Conservation (phyloP, 2,797 vertebrate species). For the Triplophysa bombifrons region DNA sequence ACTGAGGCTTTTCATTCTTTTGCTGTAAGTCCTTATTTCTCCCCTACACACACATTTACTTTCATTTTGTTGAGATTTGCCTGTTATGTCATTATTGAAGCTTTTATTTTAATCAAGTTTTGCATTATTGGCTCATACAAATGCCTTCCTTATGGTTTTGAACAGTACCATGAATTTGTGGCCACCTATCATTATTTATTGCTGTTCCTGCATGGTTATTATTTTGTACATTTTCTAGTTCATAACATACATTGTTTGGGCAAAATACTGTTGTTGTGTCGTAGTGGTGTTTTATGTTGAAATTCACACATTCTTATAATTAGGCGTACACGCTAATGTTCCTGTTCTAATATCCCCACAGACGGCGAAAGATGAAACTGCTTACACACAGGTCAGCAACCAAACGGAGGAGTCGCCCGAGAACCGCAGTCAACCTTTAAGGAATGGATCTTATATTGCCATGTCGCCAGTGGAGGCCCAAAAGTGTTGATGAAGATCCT, state of each 20-base stretch:
- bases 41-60: conserved; percentile 67
- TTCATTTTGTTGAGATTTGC: conserved; percentile 61
- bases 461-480: conserved; percentile 83
- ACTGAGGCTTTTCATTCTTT: conserved; percentile 89
- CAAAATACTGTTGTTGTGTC: neutral
- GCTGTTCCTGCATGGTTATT: conserved; percentile 27
- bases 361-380: conserved; percentile 80
- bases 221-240: neutral
- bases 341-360: conserved; percentile 53
- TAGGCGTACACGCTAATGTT: conserved; percentile 17
- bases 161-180: conserved; percentile 19
- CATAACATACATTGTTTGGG: neutral
- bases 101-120: neutral
- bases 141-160: neutral
- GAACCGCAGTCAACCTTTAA: conserved; percentile 69
- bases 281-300: neutral
- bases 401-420: conserved; percentile 76
- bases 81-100: conserved; percentile 49
- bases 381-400: conserved; percentile 81
- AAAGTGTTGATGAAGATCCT: conserved; percentile 76
- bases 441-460: conserved; percentile 82
- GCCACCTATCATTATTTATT: conserved; percentile 28
- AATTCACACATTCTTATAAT: neutral
- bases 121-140: neutral
- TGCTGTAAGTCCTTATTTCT: conserved; percentile 84